Evolutionary conservation across 2,113 vertebrate species (phyloP).

Genomic region (Gallinago media): DNA sequence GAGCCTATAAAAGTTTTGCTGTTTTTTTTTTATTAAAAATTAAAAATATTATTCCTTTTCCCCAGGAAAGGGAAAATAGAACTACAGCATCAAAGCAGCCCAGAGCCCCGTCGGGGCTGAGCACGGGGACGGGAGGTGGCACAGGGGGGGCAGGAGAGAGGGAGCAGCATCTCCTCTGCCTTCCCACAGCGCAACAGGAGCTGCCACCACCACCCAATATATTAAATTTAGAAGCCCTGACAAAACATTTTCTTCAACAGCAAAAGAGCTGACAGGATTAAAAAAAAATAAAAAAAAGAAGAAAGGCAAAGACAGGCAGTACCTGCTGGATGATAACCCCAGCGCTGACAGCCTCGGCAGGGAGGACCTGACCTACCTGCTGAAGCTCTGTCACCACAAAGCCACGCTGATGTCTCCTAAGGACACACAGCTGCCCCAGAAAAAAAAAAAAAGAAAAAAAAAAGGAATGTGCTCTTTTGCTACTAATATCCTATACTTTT

Average conservation of each 20-base stretch:
- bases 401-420: not conserved
- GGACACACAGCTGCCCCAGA: not conserved
- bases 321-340: not conserved
- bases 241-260: not conserved
- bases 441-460: not conserved
- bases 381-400: not conserved
- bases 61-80: not conserved
- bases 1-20: not conserved
- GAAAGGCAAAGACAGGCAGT: not conserved
- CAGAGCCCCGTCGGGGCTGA: accelerated
- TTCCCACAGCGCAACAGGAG: not conserved
- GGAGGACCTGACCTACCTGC: not conserved
- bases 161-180: not conserved
- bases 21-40: no score
- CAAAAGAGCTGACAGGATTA: not conserved
- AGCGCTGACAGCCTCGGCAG: accelerated
- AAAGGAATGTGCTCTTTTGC: not conserved
- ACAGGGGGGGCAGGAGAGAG: not conserved
- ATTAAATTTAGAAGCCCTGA: not conserved
- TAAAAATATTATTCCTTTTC: no score
- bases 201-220: not conserved
- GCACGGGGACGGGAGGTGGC: not conserved
- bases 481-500: accelerated
- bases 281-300: not conserved
- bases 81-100: not conserved